phyloP scores from a whole-genome alignment of 2,113 vertebrate genomes.

The Nestor notabilis region DNA sequence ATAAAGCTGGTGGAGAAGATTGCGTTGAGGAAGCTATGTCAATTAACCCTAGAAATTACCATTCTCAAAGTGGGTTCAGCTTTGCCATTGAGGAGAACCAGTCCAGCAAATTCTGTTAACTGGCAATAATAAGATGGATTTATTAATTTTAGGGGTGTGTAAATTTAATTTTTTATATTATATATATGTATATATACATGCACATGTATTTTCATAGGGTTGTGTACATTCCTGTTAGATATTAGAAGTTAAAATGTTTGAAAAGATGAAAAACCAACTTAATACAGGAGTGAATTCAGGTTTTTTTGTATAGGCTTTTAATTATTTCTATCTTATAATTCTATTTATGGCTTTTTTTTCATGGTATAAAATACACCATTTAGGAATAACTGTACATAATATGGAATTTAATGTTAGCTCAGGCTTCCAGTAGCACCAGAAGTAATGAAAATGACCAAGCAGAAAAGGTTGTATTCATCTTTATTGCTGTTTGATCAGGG shows the following conservation, averaged over 20 bases:
- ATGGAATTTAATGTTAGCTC: background rate
- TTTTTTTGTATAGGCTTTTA: background rate
- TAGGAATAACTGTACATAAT: background rate
- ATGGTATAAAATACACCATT: background rate
- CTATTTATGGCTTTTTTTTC: background rate
- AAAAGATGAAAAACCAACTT: background rate
- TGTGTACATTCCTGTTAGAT: background rate
- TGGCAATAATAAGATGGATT: constrained; percentile 52
- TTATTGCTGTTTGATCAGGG: background rate
- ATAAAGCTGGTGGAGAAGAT: constrained; percentile 75
- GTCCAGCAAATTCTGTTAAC: constrained; percentile 65
- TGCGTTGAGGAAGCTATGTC: constrained; percentile 68
- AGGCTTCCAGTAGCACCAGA: background rate
- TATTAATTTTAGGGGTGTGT: constrained; percentile 40
- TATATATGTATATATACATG: background rate
- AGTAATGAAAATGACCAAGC: background rate
- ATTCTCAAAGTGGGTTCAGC: constrained; percentile 52
- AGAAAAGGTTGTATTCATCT: background rate
- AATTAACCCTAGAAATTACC: constrained; percentile 79
- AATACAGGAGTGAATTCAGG: background rate
- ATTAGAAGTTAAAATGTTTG: background rate
- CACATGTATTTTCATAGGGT: background rate
- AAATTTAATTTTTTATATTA: background rate
- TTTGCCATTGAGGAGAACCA: constrained; percentile 57
- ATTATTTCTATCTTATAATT: background rate